phyloP scores from a whole-genome alignment of 2,888 invertebrate genomes.

The Rhagonycha fulva region DNA sequence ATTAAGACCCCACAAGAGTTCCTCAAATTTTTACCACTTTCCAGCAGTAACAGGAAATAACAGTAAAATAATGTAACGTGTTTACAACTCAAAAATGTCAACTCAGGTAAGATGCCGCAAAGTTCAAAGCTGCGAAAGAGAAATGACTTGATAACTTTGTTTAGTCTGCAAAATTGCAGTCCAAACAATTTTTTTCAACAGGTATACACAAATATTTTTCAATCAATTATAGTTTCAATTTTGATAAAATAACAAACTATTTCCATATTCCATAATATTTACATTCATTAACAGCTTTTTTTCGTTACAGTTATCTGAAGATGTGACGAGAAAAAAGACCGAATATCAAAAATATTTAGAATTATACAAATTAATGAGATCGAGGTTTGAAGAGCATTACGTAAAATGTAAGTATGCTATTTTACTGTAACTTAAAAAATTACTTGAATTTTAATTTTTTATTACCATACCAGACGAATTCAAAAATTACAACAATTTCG shows the following conservation, averaged over 20 bases:
- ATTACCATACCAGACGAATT: background rate
- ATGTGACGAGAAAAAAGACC: constrained; percentile 82
- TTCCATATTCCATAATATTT: background rate
- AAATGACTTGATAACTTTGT: background rate
- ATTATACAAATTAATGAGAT: constrained; percentile 83
- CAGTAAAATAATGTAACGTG: background rate
- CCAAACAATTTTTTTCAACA: too few relatives aligned
- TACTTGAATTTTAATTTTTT: background rate
- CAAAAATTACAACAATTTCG: background rate
- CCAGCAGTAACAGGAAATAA: background rate
- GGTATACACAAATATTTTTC: background rate
- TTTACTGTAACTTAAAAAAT: background rate
- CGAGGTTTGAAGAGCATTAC: constrained; percentile 92
- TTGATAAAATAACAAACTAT: background rate
- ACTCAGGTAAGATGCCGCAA: background rate
- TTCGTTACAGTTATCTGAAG: constrained; percentile 79
- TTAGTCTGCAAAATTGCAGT: background rate
- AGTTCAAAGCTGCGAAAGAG: background rate
- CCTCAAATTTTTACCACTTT: background rate
- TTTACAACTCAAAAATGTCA: background rate
- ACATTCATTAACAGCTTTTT: background rate
- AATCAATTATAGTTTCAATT: background rate
- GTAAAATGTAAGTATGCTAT: constrained; percentile 77
- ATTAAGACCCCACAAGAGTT: background rate
- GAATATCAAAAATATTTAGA: constrained; percentile 93